Conservation (phyloP, 2,888 invertebrate genomes). For the Himalopsyche anomala region DNA sequence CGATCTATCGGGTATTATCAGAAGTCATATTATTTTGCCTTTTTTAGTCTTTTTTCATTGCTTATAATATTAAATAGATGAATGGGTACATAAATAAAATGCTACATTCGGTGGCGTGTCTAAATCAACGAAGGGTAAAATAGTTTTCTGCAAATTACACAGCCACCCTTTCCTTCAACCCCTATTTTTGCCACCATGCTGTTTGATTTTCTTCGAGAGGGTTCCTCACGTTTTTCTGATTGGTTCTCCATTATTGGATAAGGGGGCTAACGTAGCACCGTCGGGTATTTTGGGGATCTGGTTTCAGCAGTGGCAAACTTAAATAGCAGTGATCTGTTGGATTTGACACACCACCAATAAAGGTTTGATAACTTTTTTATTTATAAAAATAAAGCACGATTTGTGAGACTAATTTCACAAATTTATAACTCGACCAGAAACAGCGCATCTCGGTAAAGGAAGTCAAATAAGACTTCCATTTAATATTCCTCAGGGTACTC, state of each 20-base stretch:
- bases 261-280: constrained; percentile 59
- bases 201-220: constrained; percentile 53
- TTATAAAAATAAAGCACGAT: too few species aligned
- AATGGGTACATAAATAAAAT: neutral
- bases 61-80: too few species aligned
- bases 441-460: too few species aligned
- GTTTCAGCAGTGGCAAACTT: constrained; percentile 9
- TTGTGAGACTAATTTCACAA: neutral
- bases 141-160: constrained; percentile 58
- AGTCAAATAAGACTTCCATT: too few species aligned
- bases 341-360: neutral
- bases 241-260: constrained; percentile 66
- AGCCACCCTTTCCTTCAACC: constrained; percentile 51
- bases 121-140: constrained; percentile 49
- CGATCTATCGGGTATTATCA: too few species aligned
- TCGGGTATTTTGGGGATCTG: constrained; percentile 47
- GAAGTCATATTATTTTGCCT: too few species aligned
- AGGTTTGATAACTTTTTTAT: neutral
- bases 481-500: too few species aligned
- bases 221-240: constrained; percentile 62
- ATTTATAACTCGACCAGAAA: too few species aligned
- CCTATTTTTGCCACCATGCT: constrained; percentile 44
- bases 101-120: neutral
- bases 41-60: too few species aligned
- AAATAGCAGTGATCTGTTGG: neutral